Conservation (phyloP, 2,113 vertebrate species). For the Cephalopterus ornatus region DNA sequence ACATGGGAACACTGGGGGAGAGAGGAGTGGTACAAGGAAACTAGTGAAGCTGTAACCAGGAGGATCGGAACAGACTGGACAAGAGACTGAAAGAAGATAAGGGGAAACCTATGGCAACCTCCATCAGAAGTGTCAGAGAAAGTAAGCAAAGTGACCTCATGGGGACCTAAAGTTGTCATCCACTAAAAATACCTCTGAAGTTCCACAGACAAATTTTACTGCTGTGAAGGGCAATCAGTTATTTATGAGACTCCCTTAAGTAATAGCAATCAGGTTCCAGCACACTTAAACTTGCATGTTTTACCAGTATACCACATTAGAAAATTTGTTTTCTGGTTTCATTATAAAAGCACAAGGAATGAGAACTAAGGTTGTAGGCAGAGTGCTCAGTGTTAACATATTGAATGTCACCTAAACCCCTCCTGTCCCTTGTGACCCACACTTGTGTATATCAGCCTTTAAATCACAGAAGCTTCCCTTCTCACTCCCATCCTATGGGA, state of each 20-base stretch:
- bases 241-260: not conserved
- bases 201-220: not conserved
- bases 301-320: not conserved
- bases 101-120: not conserved
- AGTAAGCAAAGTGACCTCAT: not conserved
- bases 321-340: not conserved
- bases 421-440: not conserved
- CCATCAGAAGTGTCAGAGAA: not conserved
- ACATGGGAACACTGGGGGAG: not conserved
- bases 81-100: not conserved
- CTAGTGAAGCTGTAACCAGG: not conserved
- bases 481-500: not conserved
- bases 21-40: not conserved
- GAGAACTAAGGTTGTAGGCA: not conserved
- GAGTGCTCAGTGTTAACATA: not conserved
- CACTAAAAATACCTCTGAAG: not conserved
- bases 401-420: not conserved
- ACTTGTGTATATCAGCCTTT: not conserved
- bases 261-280: not conserved
- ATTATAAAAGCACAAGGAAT: not conserved
- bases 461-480: not conserved
- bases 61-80: not conserved
- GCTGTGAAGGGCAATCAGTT: not conserved
- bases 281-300: not conserved
- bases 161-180: not conserved